Base-by-base conservation (phyloP, 2,113 vertebrate species). In the Formicarius rufipectus region DNA sequence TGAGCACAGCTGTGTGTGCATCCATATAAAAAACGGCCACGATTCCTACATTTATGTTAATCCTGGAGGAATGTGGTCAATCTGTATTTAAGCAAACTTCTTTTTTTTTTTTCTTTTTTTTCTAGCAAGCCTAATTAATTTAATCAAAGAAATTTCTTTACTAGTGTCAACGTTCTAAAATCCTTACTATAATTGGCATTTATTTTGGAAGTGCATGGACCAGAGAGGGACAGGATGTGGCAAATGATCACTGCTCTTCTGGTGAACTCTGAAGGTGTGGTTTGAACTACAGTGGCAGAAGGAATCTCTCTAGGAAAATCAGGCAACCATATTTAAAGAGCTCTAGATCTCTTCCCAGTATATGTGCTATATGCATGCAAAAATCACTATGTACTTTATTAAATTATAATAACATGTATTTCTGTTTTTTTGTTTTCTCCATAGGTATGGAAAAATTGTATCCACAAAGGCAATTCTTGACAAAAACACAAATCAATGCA, bases 401-500 rank as follows among this genome's bases (percentile, higher is more conserved):
- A 69, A 96, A 80, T 76, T 81, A 74, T 7, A 89, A 20, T 97
- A 95, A 98, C 80, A 42, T 78, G 24, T 73, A 28, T 78, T 72
- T 97, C 76, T 96, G 20, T 30, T 81, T 91, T 49, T 77, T 77
- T 66, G 66, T 95, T 96, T 89, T 96, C 93, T 95, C 97, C 92
- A 63, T 97, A 99, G 99, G 96, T 99, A 99, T 96, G 99, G 99
- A 93, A 99, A 99, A 98, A 99, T 99, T 96, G 99, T 99, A 97
- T 99, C 99, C 95, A 99, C 99, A 96, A 99, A 99, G 98, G 99
- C 99, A 98, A 99, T 99, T 97, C 98, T 99, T 97, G 99, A 99
- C 98, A 99, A 99, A 98, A 99, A 99, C 98, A 99, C 99, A 78
- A 99, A 99, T 98, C 99, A 99, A 93, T 99, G 99, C 98, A 99